Evolutionary conservation across 2,113 vertebrate genomes (phyloP).

Genomic region (Nothobranchius furzeri): DNA sequence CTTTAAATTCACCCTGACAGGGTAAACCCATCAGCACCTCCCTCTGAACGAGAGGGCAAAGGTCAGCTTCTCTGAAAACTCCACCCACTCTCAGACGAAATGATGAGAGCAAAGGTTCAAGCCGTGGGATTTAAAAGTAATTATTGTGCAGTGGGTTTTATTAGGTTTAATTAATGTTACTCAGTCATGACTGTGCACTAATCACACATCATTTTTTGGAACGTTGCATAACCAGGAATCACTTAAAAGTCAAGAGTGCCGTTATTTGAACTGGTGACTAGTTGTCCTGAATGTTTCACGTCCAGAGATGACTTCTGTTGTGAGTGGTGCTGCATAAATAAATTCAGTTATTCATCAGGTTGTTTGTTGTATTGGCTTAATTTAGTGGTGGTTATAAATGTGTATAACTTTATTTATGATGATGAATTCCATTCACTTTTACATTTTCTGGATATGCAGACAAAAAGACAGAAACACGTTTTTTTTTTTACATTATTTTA

Average conservation of each 20-base stretch:
- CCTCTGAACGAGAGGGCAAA: neutral
- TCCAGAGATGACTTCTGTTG: neutral
- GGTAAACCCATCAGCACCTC: slow-evolving; percentile 2
- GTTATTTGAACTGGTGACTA: neutral
- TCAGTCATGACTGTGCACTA: neutral
- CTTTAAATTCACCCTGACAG: neutral
- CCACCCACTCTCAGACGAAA: slow-evolving; percentile 8
- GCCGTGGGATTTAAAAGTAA: neutral
- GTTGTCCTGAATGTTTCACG: too few species aligned
- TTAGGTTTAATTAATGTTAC: slow-evolving; percentile 3
- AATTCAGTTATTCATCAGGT: too few species aligned
- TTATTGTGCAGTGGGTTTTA: slow-evolving; percentile 1
- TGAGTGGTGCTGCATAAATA: too few species aligned
- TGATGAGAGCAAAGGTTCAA: neutral
- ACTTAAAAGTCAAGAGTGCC: neutral
- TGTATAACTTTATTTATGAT: too few species aligned
- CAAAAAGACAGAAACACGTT: too few species aligned
- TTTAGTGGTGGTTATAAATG: too few species aligned
- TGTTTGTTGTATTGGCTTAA: too few species aligned
- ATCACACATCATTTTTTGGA: neutral
- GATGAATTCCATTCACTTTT: too few species aligned
- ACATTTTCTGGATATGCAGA: too few species aligned
- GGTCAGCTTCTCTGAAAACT: slow-evolving; percentile 18
- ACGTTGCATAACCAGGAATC: neutral
- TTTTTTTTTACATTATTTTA: too few species aligned